phyloP scores from a whole-genome alignment of 2,888 invertebrate genomes.

The Limnephilus marmoratus region DNA sequence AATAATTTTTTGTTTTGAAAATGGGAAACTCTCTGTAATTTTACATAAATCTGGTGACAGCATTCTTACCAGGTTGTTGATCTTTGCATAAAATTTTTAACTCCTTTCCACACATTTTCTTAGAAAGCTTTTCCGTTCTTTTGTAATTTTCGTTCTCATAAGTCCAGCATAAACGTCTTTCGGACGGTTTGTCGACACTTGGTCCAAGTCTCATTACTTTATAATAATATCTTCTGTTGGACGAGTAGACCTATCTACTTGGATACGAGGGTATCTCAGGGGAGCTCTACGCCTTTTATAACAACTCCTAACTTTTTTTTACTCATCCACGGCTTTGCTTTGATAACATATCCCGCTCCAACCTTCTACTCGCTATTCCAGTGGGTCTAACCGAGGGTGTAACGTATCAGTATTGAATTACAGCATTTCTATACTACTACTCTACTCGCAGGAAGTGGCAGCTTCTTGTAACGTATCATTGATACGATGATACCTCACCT shows the following conservation, averaged over 20 bases:
- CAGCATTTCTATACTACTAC: not conserved
- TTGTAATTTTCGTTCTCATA: not conserved
- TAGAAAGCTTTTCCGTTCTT: not conserved
- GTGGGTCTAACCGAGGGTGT: not conserved
- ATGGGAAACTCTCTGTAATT: not conserved
- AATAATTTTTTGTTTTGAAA: not conserved
- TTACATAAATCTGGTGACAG: too few species aligned
- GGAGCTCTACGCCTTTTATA: not conserved
- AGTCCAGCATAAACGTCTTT: not conserved
- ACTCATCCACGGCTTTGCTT: not conserved
- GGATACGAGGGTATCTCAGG: not conserved
- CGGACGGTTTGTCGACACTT: not conserved
- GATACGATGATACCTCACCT: not conserved
- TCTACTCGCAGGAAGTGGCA: not conserved
- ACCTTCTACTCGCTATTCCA: too few species aligned
- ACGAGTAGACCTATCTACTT: not conserved
- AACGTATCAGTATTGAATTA: not conserved
- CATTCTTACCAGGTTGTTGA: too few species aligned
- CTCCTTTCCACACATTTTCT: too few species aligned
- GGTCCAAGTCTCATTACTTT: not conserved
- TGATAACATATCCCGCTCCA: not conserved
- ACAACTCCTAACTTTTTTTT: not conserved
- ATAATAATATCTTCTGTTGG: not conserved
- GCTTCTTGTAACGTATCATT: not conserved
- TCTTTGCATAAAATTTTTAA: too few species aligned